Base-by-base conservation (phyloP, 1,140 invertebrate genomes). In the Leucophenga varia region DNA sequence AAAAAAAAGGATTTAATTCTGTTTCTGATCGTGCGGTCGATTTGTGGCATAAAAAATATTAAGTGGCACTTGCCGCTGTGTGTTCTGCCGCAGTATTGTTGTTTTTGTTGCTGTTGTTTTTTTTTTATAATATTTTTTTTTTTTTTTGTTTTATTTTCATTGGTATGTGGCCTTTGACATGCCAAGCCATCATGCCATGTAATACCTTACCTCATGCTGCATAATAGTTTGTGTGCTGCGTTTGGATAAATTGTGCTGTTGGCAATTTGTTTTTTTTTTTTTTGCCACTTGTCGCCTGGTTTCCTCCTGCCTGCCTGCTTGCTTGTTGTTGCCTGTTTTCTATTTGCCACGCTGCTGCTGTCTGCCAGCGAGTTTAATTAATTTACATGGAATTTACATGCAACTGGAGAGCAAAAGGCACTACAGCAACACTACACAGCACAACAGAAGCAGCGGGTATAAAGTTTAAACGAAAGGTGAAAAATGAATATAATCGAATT, bases 341-440 rank as follows among this genome's bases (percentile, higher is more conserved):
- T 10, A 6, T 5, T 10, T 25, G 22, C 22, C 5, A 10, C 5
- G 22, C 22, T 25, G 22, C 22, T 5, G 22, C 22, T 5, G 22
- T 10, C 10, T 25, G 22, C 63, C 61, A 67, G 63, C 59, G 55
- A 67, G 63, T 67, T 67, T 67, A 67, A 67, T 67, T 67, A 67
- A 67, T 67, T 67, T 67, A 67, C 63, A 67, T 67, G 63, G 63
- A 67, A 67, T 67, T 63, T 63, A 61, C 63, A 67, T n/a, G n/a
- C n/a, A n/a, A n/a, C n/a, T n/a, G n/a, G n/a, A n/a, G n/a, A n/a
- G n/a, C n/a, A n/a, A n/a, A n/a, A n/a, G n/a, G n/a, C n/a, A 59
- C 56, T 67, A 57, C 51, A 60, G 57, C 21, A 46, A 28, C 43
- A 44, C 22, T 36, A 47, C n/a, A 45, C 52, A 47, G 39, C 40